Base-by-base conservation (phyloP, 92 coral and sea anemone genomes). In the Siderastrea radians region DNA sequence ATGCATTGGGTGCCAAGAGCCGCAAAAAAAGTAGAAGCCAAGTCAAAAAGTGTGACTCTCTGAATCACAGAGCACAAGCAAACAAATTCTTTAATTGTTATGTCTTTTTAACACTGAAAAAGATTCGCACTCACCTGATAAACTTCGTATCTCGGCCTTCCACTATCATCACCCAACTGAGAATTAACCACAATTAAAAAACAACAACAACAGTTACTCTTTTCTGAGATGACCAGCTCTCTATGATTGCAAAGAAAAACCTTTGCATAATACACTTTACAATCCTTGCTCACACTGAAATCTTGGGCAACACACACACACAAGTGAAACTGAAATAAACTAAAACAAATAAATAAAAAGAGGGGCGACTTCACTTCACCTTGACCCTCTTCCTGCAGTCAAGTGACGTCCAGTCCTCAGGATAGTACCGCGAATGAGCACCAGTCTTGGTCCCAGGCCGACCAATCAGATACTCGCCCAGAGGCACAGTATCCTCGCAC, bases 401-500 rank as follows among this genome's bases (percentile, higher is more conserved):
- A 10, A 91, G 26, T 4, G 99, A 93, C 26, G 95, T 78, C 95
- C 94, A 97, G 92, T 97, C 99, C 15, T 85, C 78, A 1, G 99
- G 99, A 87, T 95, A 82, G 68, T 97, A 94, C 78, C 95, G 92
- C 85, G 96, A 90, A 85, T 97, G 99, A 12, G 99, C 99, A 50
- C 98, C 99, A 48, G 84, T 49, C 67, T 58, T 87, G 67, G 92
- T 90, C 10, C 96, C 98, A 46, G 90, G 89, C 17, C 91, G 89
- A 15, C 99, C 99, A 48, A 97, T 93, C 80, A 97, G 91, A 84
- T 97, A 97, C 82, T 95, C 96, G 17, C 99, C 99, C 59, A 97
- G 64, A 15, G 99, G 99, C 82, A 93, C 92, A 1, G 99, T 97
- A 26, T 93, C 98, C 89, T 97, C 99, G 48, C 99, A 97, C 99